Base-by-base conservation (phyloP, 2,797 vertebrate species). In the Microctenopoma stevenorrisi region DNA sequence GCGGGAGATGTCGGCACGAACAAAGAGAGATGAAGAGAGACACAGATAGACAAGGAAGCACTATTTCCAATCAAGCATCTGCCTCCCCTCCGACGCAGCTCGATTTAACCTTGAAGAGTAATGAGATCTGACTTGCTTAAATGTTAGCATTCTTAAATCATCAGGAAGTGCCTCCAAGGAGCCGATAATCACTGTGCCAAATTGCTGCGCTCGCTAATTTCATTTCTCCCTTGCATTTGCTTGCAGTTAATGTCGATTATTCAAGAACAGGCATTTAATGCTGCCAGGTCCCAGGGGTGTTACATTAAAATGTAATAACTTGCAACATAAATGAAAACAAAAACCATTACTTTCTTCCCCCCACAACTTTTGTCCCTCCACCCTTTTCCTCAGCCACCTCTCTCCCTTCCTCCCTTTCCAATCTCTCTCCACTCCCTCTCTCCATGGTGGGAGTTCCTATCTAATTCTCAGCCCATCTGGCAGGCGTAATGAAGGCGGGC, bases 211-310 rank as follows among this genome's bases (percentile, higher is more conserved):
- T 84, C 78, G 57, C 90, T 94, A 94, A 92, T 95, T 94, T 92
- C 92, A 95, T 94, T 94, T 94, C 91, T 94, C 93, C 92, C 92
- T 85, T 87, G 92, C 93, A 93, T 94, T 94, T 88, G 90, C 94
- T 92, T 82, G 93, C 93, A 93, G 94, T 94, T 95, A 94, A 88
- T 89, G 93, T 94, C 89, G 92, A 94, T 95, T 95, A 95, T 94
- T 95, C 94, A 94, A 94, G 90, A 93, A 93, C 92, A 92, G 93
- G 90, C 93, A 93, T 95, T 95, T 95, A 95, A 94, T 93, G 91
- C 92, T 91, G 86, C 89, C 82, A 83, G 88, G 83, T 94, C 93
- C 92, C 78, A 73, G 91, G 94, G 92, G 92, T 92, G 91, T 87
- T 92, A 86, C 91, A 94, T 95, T 92, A 93, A 94, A 95, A 94